Base-by-base conservation (phyloP, 2,888 invertebrate species). In the Branchinecta sandiegonensis region DNA sequence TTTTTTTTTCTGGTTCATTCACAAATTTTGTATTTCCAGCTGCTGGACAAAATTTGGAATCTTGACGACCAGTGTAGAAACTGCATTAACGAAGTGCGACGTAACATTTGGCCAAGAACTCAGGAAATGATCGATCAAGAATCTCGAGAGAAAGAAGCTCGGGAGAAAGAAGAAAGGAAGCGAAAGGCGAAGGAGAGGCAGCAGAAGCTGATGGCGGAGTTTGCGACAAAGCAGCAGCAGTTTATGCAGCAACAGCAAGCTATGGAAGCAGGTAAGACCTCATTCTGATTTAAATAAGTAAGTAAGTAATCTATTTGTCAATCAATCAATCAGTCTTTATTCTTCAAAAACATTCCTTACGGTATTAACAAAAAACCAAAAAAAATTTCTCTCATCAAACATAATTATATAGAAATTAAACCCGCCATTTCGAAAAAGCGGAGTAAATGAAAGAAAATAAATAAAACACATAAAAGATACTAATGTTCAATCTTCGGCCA, bases 161-260 rank as follows among this genome's bases (percentile, higher is more conserved):
- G 84, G 69, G 91, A 92, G 75, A 84, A 87, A 72, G 90, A 90
- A 74, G 91, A 91, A 75, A 83, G 90, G n/a, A 84, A 90, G 47
- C 83, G 87, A 47, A 83, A 87, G 72, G 93, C 93, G 0, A 87
- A 88, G 73, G 94, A 94, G 75, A 83, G 95, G 1, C 94, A 95
- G 76, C 86, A 90, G 75, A 90, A 90, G 76, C 79, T 96, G 73
- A 92, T 96, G 90, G 89, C 88, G 48, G 92, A 95, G 76, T 94
- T 95, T 80, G 92, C 91, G 10, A 86, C 86, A 48, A 87, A 89
- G 73, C 95, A 94, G 78, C 89, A 89, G 74, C 88, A 90, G 77
- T 95, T 95, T 78, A 87, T 94, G 87, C 87, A 90, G 78, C n/a
- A 56, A 56, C 17, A 56, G 8, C 84, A 85, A 71, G 84, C 86